phyloP scores from a whole-genome alignment of 2,113 vertebrate genomes.

The Crocuta crocuta region DNA sequence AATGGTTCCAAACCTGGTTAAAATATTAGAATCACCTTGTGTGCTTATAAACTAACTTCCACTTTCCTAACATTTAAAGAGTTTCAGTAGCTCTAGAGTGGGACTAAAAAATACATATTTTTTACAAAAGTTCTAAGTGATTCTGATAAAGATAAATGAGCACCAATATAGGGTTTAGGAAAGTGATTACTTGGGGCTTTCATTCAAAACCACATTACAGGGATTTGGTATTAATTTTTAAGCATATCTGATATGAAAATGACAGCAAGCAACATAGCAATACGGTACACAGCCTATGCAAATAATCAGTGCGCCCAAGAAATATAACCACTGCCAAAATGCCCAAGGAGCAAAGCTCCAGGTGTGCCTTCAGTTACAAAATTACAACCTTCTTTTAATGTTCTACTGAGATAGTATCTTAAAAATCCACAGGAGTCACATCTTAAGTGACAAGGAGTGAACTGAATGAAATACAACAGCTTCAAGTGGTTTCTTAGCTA shows the following conservation, averaged over 20 bases:
- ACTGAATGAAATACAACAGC: neutral
- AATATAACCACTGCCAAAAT: neutral
- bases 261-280: neutral
- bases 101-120: neutral
- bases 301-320: neutral
- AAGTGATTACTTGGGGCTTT: constrained; percentile 22
- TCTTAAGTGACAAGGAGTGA: neutral
- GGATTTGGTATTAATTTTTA: neutral
- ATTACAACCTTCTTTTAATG: constrained; percentile 7
- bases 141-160: constrained; percentile 12
- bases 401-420: constrained; percentile 10
- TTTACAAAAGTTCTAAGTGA: constrained; percentile 32
- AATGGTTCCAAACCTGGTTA: constrained; percentile 34
- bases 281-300: neutral
- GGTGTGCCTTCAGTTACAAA: neutral
- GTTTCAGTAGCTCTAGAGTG: neutral
- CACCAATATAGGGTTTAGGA: neutral
- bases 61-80: neutral
- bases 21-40: constrained; percentile 18
- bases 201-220: constrained; percentile 20
- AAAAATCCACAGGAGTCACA: constrained; percentile 51
- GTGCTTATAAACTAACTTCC: neutral
- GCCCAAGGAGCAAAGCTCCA: constrained; percentile 22
- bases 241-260: constrained; percentile 25
- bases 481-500: constrained; percentile 1